Percentiles rank a stretch among this genome's conserved stretches.
Conservation (phyloP, 1,140 invertebrate genomes). For the Tetranychus urticae region DNA sequence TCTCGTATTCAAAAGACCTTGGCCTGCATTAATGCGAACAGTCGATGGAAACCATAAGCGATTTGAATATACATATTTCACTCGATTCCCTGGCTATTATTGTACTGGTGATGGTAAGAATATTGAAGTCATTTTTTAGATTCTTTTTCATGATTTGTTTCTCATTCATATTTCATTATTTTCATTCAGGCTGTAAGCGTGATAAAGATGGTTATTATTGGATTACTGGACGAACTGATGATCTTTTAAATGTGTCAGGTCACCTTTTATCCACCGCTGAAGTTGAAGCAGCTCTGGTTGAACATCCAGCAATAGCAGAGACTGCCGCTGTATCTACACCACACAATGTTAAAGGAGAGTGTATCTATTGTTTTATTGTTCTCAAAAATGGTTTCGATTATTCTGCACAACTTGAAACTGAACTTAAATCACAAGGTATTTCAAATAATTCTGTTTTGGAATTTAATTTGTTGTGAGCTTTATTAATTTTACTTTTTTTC, state of each 20-base stretch:
- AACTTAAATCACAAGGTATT: constrained; percentile 45
- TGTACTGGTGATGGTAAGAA: constrained; percentile 79
- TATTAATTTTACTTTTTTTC: neutral
- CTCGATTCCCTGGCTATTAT: constrained; percentile 83
- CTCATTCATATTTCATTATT: neutral
- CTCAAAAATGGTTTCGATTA: constrained; percentile 37
- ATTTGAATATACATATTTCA: constrained; percentile 83
- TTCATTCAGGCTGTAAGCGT: constrained; percentile 20
- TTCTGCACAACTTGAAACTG: constrained; percentile 27
- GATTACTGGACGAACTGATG: constrained; percentile 89
- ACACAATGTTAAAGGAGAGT: constrained; percentile 82
- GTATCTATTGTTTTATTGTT: constrained; percentile 85
- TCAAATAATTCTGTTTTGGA: neutral
- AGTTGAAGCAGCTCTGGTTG: constrained; percentile 62
- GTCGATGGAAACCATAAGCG: constrained; percentile 73
- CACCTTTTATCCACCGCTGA: constrained; percentile 91
- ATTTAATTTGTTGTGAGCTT: too few species aligned
- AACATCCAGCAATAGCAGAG: constrained; percentile 58
- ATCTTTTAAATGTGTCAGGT: constrained; percentile 93
- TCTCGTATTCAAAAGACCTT: constrained; percentile 40
- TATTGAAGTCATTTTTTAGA: neutral
- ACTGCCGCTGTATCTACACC: constrained; percentile 82
- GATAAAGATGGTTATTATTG: constrained; percentile 86
- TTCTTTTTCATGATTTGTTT: neutral
- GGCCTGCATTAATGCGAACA: constrained; percentile 91